These are phyloP conservation scores for Platycnemis pennipes DNA, from an alignment of 2,888 invertebrate species.

Conservation along the genomic window DNA sequence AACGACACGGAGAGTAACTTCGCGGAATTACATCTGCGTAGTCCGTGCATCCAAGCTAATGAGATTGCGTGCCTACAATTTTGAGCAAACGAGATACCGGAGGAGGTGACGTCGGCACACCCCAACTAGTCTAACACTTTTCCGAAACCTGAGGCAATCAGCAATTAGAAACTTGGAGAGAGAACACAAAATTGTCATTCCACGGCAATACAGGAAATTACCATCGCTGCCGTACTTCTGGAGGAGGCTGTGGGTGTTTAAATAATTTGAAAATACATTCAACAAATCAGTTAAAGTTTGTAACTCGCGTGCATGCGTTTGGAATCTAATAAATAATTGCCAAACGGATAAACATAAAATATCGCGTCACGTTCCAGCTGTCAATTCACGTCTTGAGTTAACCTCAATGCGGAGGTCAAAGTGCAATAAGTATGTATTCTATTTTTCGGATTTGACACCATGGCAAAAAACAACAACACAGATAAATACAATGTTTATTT, in stretches of 20 bases:
- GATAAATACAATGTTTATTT: no score
- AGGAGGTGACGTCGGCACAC: not conserved
- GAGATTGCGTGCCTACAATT: conserved; percentile 13
- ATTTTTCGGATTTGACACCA: no score
- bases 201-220: not conserved
- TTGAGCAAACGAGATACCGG: not conserved
- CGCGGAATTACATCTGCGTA: not conserved
- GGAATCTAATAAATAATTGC: no score
- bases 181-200: not conserved
- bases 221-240: not conserved
- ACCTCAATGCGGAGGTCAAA: no score
- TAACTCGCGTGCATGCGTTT: no score
- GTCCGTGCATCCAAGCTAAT: not conserved
- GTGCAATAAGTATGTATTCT: no score
- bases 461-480: no score
- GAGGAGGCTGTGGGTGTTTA: not conserved
- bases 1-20: conserved; percentile 10
- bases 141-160: not conserved
- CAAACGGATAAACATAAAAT: no score
- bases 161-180: not conserved
- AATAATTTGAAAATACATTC: no score
- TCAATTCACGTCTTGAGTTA: no score
- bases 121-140: not conserved
- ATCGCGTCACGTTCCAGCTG: no score
- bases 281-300: no score